These are phyloP conservation scores for Conger conger DNA, from an alignment of 2,113 vertebrate genomes.

Conservation along the genomic window DNA sequence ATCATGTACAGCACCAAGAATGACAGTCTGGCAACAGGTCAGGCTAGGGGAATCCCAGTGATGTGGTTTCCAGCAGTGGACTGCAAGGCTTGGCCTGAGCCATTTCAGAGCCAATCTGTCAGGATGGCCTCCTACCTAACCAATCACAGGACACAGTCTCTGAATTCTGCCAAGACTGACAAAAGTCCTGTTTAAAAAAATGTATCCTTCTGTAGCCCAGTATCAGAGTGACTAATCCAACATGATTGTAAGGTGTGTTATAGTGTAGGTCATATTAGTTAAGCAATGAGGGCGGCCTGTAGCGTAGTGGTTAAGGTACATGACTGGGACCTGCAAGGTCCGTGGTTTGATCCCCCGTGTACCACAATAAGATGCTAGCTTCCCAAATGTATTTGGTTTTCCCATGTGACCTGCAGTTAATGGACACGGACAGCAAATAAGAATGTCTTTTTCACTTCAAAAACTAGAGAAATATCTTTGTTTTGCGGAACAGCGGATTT, in stretches of 20 bases:
- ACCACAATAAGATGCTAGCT: too few relatives aligned
- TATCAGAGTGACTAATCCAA: not conserved
- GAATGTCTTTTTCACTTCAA: not conserved
- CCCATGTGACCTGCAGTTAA: not conserved
- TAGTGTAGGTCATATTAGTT: not conserved
- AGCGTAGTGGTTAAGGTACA: too few relatives aligned
- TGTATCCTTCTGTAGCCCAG: not conserved
- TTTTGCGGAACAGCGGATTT: not conserved
- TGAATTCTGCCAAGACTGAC: too few relatives aligned
- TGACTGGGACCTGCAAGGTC: too few relatives aligned
- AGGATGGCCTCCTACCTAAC: too few relatives aligned
- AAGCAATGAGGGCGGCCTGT: too few relatives aligned
- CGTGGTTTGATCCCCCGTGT: too few relatives aligned
- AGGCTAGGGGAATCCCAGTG: not conserved
- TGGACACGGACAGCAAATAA: not conserved
- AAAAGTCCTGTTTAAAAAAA: not conserved
- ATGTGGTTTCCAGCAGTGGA: not conserved
- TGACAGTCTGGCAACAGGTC: not conserved
- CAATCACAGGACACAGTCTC: too few relatives aligned
- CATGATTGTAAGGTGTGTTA: not conserved
- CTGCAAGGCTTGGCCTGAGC: too few relatives aligned
- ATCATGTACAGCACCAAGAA: not conserved
- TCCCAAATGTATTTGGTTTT: not conserved
- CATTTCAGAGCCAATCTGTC: too few relatives aligned
- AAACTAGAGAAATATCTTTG: not conserved